Conservation (phyloP, 2,888 invertebrate genomes). For the Orthosia gothica region DNA sequence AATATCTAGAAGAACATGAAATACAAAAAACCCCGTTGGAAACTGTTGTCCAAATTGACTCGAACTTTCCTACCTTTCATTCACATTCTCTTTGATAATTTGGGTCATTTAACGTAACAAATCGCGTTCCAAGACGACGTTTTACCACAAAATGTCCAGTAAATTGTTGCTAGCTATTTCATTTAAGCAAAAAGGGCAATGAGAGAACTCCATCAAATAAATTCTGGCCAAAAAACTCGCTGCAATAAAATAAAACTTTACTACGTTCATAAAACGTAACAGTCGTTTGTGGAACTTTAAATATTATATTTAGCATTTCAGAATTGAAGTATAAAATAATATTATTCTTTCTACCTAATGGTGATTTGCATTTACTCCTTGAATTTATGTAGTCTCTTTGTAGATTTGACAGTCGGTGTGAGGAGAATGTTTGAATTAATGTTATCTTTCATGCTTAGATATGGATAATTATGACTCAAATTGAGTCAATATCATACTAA, state of each 20-base stretch:
- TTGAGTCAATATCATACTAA: neutral
- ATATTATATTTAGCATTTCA: conserved; percentile 47
- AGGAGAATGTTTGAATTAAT: neutral
- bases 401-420: neutral
- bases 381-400: no score
- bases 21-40: neutral
- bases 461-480: no score
- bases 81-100: conserved; percentile 19
- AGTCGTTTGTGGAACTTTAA: conserved; percentile 58
- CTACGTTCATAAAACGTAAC: conserved; percentile 57
- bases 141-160: conserved; percentile 40
- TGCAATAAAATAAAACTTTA: conserved; percentile 65
- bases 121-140: conserved; percentile 24
- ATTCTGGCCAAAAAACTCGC: conserved; percentile 60
- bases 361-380: conserved; percentile 6
- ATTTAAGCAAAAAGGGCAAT: conserved; percentile 43
- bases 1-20: neutral
- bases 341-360: conserved; percentile 5
- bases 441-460: neutral
- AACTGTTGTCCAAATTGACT: neutral
- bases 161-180: conserved; percentile 56
- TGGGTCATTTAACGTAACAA: conserved; percentile 29
- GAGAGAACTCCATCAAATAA: conserved; percentile 59
- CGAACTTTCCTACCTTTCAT: conserved; percentile 7
- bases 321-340: conserved; percentile 30